These are phyloP conservation scores for Drosophila bocqueti DNA, from an alignment of 1,140 invertebrate species.

Conservation along the genomic window DNA sequence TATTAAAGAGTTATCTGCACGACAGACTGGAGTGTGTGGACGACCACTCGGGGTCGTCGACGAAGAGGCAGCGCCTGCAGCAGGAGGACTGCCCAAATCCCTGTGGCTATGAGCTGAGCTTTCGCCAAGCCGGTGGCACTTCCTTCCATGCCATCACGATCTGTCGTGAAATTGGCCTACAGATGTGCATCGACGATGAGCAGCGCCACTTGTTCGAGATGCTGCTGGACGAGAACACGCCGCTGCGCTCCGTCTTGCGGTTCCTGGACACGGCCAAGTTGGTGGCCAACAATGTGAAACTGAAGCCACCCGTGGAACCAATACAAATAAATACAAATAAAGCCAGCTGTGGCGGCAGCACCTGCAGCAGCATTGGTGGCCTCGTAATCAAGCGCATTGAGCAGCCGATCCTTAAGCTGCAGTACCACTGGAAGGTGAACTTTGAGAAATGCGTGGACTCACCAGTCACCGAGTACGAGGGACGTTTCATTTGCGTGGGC, in stretches of 20 bases:
- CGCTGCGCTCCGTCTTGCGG: constrained; percentile 40
- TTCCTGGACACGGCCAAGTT: constrained; percentile 61
- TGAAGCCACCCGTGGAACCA: constrained; percentile 47
- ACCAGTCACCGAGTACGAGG: constrained; percentile 81
- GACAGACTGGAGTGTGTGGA: constrained; percentile 64
- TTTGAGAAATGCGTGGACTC: constrained; percentile 87
- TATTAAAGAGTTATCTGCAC: constrained; percentile 64
- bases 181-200: constrained; percentile 57
- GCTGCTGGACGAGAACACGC: constrained; percentile 53
- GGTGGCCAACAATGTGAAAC: constrained; percentile 57
- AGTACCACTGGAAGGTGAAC: constrained; percentile 85
- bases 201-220: constrained; percentile 62
- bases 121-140: constrained; percentile 70
- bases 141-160: constrained; percentile 79
- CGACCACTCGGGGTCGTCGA: neutral
- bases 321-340: neutral
- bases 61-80: constrained; percentile 36
- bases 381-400: constrained; percentile 59
- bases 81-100: constrained; percentile 7
- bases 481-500: constrained; percentile 62
- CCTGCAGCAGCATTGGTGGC: neutral
- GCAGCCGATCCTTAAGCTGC: constrained; percentile 41
- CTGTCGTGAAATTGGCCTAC: constrained; percentile 63
- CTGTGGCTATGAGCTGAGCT: constrained; percentile 47
- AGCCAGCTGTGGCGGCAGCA: neutral